Base-by-base conservation (phyloP, 2,797 vertebrate species). In the Allenopithecus nigroviridis region DNA sequence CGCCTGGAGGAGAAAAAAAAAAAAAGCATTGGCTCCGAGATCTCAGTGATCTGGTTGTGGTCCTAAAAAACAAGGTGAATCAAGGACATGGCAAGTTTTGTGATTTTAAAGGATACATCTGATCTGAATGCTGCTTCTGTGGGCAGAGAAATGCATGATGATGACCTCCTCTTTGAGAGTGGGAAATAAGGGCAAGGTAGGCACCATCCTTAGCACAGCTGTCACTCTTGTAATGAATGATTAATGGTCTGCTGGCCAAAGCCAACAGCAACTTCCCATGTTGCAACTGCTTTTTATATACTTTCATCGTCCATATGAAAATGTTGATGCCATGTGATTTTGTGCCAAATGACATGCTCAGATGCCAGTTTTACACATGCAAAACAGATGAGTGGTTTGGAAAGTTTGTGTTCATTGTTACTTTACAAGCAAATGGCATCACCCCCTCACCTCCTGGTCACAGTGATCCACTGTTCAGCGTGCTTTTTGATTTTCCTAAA, bases 381-480 rank as follows among this genome's bases (percentile, higher is more conserved):
- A 84, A 92, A 94, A 57, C 97, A 97, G 96, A 97, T 92, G 96
- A 96, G 55, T 79, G 19, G 28, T 94, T 95, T 89, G 76, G 87
- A 85, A 97, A 95, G 83, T 92, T 9, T 94, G 41, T 48, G 12
- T 91, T 96, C 64, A 84, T 57, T 74, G 55, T 94, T 89, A 70
- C 46, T 97, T 94, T 93, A 87, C 39, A 50, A 93, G 36, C 53
- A 75, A 84, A 96, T 89, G 79, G 53, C 59, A 80, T 53, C 14
- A 33, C 1, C 36, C 3, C 57, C 50, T 86, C 8, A 81, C 39
- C 76, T 74, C 61, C 91, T 70, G 5, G 7, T 95, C 64, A 57
- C 22, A 75, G 75, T 50, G 39, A 36, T 41, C 80, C 81, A 39
- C 55, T 39, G 41, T 94, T 88, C 41, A 72, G 85, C 61, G 68